Base-by-base conservation (phyloP, 2,888 invertebrate genomes). In the Epinotia brunnichana region DNA sequence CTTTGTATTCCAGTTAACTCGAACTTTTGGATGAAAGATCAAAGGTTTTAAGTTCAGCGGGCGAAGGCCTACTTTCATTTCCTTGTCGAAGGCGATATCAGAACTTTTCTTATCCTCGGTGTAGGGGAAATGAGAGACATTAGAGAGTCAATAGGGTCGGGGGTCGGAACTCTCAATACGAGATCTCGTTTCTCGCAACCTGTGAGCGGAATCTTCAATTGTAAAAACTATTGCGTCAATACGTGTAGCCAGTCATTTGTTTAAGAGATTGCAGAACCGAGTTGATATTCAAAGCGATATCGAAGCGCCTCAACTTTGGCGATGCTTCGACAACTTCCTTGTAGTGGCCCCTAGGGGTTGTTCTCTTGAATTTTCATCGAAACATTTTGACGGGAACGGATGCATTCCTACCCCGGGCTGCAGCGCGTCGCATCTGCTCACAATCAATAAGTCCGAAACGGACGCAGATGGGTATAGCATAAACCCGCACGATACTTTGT, bases 71-170 rank as follows among this genome's bases (percentile, higher is more conserved):
- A 89, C 88, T 89, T 90, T 87, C 85, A 84, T 88, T 87, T 85
- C 87, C 85, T 82, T 79, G 81, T 78, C 81, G 83, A 79, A 77
- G 78, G 80, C 81, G 82, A 82, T 80, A 85, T 85, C 85, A 84
- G 86, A 90, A 92, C 89, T 92, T 92, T 92, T 90, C 91, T 90
- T 90, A 90, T 91, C 87, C 85, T 84, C 82, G 85, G 78, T 80
- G 84, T 90, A 90, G 87, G 87, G 89, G 91, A 91, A 92, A 91
- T 90, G 90, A 90, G 88, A 85, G 88, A 90, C 90, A 91, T 92
- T 91, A 92, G 88, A 76, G 87, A 90, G 90, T 91, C 90, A 90
- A 91, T 91, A 90, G 90, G 87, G 84, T 85, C 82, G 82, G 85
- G 85, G 85, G 87, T 82, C 35, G 83, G 86, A 85, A 86, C 87